Evolutionary conservation across 2,888 invertebrate species (phyloP).

Genomic region (Acrocera orbiculus): DNA sequence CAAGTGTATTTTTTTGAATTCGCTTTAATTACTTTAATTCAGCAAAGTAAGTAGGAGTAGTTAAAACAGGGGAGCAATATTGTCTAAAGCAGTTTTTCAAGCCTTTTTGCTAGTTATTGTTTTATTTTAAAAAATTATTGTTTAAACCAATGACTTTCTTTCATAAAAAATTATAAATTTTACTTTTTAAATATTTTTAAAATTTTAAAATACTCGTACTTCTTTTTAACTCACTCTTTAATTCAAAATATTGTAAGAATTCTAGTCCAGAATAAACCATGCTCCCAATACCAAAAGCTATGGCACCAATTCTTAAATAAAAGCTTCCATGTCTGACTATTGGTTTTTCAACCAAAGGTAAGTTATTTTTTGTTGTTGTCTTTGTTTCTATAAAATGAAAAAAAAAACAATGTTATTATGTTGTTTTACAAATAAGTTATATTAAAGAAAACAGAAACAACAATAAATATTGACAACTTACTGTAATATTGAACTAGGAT

Average conservation of each 20-base stretch:
- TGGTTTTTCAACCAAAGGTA: conserved; percentile 6
- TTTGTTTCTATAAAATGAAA: neutral
- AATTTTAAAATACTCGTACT: too few species aligned
- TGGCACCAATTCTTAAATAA: conserved; percentile 60
- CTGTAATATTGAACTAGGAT: conserved; percentile 27
- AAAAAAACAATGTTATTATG: neutral
- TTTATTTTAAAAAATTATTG: neutral
- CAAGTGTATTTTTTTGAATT: too few species aligned
- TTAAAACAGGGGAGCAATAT: too few species aligned
- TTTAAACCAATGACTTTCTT: too few species aligned
- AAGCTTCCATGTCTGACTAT: conserved; percentile 52
- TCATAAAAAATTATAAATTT: too few species aligned
- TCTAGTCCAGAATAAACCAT: conserved; percentile 46
- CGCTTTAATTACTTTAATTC: too few species aligned
- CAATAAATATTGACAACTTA: conserved; percentile 1
- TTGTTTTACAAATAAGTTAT: too few species aligned
- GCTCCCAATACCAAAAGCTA: conserved; percentile 38
- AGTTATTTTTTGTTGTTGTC: neutral
- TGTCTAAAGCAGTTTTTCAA: too few species aligned
- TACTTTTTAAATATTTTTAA: too few species aligned
- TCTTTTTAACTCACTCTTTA: conserved; percentile 25
- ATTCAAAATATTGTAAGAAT: conserved; percentile 50
- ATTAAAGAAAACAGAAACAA: neutral
- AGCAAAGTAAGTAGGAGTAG: too few species aligned
- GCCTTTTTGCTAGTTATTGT: too few species aligned